Conservation (phyloP, 2,797 vertebrate species). For the Chromis chromis region DNA sequence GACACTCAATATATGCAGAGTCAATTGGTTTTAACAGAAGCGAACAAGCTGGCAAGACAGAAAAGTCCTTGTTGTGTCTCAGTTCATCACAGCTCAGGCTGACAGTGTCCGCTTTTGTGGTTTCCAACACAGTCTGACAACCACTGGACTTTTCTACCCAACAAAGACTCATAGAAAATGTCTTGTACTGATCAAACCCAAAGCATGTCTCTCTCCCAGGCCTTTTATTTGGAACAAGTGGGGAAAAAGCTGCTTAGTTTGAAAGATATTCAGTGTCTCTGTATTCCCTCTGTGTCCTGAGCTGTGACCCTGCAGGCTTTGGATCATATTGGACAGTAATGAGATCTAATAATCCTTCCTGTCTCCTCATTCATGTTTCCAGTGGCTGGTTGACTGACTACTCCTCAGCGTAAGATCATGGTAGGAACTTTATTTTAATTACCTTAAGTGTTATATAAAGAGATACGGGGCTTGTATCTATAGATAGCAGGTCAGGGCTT, state of each 20-base stretch:
- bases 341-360: constrained; percentile 47
- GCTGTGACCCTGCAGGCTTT: constrained; percentile 44
- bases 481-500: background rate
- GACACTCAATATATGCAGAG: constrained; percentile 42
- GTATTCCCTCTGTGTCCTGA: constrained; percentile 48
- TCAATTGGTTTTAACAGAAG: constrained; percentile 56
- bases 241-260: constrained; percentile 12
- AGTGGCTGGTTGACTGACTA: constrained; percentile 30
- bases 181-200: constrained; percentile 48
- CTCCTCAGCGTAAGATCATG: constrained; percentile 56
- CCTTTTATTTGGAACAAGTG: constrained; percentile 38
- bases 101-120: constrained; percentile 74
- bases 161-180: constrained; percentile 75
- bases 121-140: constrained; percentile 27
- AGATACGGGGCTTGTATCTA: background rate
- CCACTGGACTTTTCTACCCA: constrained; percentile 50
- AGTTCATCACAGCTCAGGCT: constrained; percentile 27
- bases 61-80: constrained; percentile 73
- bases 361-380: constrained; percentile 42
- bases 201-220: constrained; percentile 47
- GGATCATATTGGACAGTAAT: constrained; percentile 59
- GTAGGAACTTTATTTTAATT: constrained; percentile 66
- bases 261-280: constrained; percentile 61
- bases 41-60: constrained; percentile 66
- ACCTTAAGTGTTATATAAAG: background rate